Base-by-base conservation (phyloP, 2,888 invertebrate species). In the Drosophila hamatofila region DNA sequence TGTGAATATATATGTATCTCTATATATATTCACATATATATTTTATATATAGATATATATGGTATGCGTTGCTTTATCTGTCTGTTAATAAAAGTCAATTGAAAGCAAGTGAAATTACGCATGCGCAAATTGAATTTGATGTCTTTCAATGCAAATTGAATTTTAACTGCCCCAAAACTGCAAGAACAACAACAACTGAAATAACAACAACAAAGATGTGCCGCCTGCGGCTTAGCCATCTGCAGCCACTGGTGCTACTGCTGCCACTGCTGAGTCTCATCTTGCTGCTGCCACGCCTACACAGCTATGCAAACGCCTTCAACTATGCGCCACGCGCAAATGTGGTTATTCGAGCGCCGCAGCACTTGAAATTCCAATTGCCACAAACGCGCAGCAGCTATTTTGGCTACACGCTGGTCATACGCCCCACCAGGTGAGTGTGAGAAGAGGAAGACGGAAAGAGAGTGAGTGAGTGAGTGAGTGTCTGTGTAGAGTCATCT, bases 321-420 rank as follows among this genome's bases (percentile, higher is more conserved):
- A 93, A 92, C 55, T 89, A 91, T 52, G 86, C 92, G 69, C 92
- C 92, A 9, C 82, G 79, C 35, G 91, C 93, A 8, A 92, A 90
- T 69, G 42, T 84, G 25, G 81, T 83, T 23, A 86, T 92, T 30
- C 70, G 63, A 23, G 81, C 90, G 9, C 92, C 92, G 3, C 62
- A 78, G 41, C 37, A 89, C 68, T 51, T 89, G 12, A 79, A 78
- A 64, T 82, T 84, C 27, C 85, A 88, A 54, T 42, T 82, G 51
- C 88, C 89, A 1, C 90, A 91, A 76, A 58, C 75, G 8, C 82
- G 90, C 60, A 92, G 92, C 70, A 92, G 92, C 37, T 93, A 92
- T 72, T 93, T 93, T 76, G 92, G 92, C 79, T 93, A 80, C 72
- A 83, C 90, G 16, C 61, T 93, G 41, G 89, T 90, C 57, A 81